Evolutionary conservation across 2,888 invertebrate species (phyloP), one percentile per base, ranked within the genome.

Genomic region (Dascillus cervinus): DNA sequence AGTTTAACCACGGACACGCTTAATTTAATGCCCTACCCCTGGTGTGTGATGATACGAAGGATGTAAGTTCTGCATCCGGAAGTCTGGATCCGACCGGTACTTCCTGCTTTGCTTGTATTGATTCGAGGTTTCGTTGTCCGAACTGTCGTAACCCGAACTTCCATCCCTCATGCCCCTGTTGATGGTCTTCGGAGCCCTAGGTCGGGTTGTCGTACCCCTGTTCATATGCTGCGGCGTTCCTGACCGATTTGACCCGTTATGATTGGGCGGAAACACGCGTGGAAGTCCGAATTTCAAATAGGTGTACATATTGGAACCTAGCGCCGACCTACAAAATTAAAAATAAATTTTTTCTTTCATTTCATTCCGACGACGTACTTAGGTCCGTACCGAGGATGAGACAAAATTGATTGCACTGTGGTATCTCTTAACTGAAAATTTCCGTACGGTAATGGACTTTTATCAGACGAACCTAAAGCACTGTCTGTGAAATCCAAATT

Each of bases 401-500:
- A 77, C 29, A 88, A 64, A 45, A 92, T 92, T 31, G 89, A 89
- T 66, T 92, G 90, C 29, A 92, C 91, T 28, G 91, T 91, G 35
- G 91, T 88, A 58, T 94, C 91, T 37, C 91, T 72, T 20, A 94
- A 73, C 61, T 91, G 91, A 67, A 94, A 94, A 64, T 92, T 92
- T 33, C 92, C 92, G 65, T 91, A 91, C 32, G 91, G 91, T 52
- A 91, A 71, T 22, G 91, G 91, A 47, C 89, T 88, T 68, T 91
- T 89, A 60, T 92, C 91, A 21, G 89, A 87, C 43, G 88, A 89
- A 30, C 92, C 92, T 43, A 92, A 66, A 2, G 92, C 92, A 47
- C 90, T 90, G 65, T 92, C 92, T 44, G 92, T 91, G 65, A 92
- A 92, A 68, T 92, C 92, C 1, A 91, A 91, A 66, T 92, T 92